These are phyloP conservation scores for Melanerpes formicivorus DNA, from an alignment of 2,113 vertebrate genomes.

Conservation along the genomic window DNA sequence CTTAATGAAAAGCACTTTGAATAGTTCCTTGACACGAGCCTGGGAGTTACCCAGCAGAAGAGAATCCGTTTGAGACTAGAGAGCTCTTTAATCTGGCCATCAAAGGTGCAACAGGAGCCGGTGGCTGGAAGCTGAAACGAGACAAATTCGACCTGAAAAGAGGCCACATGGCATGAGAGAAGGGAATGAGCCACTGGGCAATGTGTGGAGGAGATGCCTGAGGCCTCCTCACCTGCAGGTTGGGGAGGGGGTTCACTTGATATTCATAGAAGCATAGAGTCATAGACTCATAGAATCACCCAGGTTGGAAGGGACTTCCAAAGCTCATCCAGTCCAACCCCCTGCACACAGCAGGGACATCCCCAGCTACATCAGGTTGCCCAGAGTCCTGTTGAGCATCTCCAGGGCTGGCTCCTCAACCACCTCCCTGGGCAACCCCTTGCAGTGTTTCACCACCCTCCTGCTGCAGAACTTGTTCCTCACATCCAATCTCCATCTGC, in stretches of 20 bases:
- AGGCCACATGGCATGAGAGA: not conserved
- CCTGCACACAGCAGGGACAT: too few species aligned
- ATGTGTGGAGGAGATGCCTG: not conserved
- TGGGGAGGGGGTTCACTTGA: not conserved
- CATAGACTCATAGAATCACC: too few species aligned
- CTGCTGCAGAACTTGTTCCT: too few species aligned
- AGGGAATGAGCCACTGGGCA: constrained; percentile 5
- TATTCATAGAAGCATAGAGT: not conserved
- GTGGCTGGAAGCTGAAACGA: constrained; percentile 52
- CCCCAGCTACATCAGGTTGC: too few species aligned
- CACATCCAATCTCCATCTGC: too few species aligned
- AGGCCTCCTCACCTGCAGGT: not conserved
- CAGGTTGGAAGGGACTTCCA: too few species aligned
- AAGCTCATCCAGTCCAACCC: too few species aligned
- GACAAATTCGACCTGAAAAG: constrained; percentile 51
- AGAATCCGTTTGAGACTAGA: constrained; percentile 20
- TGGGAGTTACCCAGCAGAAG: constrained; percentile 32
- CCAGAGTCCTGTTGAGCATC: too few species aligned
- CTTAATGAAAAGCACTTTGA: constrained; percentile 28
- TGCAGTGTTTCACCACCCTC: too few species aligned
- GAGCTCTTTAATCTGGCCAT: constrained; percentile 55
- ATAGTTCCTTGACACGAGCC: constrained; percentile 12
- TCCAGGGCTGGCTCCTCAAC: too few species aligned
- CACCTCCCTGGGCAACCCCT: too few species aligned
- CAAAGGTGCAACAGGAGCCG: constrained; percentile 29